These are phyloP conservation scores for Melinaea menophilus DNA, from an alignment of 2,888 invertebrate species.

Conservation along the genomic window DNA sequence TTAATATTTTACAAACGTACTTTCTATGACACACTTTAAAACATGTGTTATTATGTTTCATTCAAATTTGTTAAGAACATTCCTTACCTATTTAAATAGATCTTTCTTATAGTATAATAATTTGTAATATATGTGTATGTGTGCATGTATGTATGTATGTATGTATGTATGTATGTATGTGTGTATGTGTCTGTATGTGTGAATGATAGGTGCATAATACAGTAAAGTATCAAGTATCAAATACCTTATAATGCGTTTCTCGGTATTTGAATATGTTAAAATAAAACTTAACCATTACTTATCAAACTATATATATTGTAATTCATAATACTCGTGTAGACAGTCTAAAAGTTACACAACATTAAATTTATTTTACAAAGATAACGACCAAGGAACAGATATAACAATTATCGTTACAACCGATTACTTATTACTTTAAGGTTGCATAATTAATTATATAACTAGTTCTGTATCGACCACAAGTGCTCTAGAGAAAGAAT, in stretches of 20 bases:
- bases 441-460: slow-evolving; percentile 26
- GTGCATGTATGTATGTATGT: too few species aligned
- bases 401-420: slow-evolving; percentile 29
- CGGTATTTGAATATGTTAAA: too few species aligned
- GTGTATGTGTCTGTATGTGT: not conserved
- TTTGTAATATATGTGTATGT: too few species aligned
- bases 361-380: slow-evolving; percentile 6
- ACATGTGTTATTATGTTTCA: not conserved
- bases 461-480: slow-evolving; percentile 23
- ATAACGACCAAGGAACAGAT: slow-evolving; percentile 22
- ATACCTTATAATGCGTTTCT: too few species aligned
- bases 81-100: too few species aligned
- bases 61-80: too few species aligned
- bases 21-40: not conserved
- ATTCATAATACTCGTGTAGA: too few species aligned
- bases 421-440: slow-evolving; percentile 24
- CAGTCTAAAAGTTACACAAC: slow-evolving; percentile 9
- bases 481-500: slow-evolving; percentile 20
- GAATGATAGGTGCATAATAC: too few species aligned
- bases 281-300: too few species aligned
- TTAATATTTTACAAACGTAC: not conserved
- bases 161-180: not conserved
- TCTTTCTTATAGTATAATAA: too few species aligned
- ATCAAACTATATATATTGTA: too few species aligned
- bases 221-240: too few species aligned